phyloP scores from a whole-genome alignment of 1,140 invertebrate species.

The Drosophila neocordata region DNA sequence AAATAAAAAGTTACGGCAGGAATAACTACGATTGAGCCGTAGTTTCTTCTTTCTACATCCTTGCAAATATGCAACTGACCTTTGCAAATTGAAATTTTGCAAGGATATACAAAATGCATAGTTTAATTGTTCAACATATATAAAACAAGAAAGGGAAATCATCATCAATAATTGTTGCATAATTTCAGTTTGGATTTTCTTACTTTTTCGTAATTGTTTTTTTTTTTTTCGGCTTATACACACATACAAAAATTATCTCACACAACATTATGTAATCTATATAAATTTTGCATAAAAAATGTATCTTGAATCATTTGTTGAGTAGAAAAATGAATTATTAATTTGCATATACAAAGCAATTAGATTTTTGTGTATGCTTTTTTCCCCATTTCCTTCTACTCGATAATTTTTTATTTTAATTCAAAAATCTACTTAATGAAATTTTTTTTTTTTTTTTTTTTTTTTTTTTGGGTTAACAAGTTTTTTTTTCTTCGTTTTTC shows the following conservation, averaged over 20 bases:
- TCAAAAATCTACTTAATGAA: slow-evolving; percentile 78
- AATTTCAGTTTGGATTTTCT: background rate
- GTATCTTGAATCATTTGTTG: slow-evolving; percentile 14
- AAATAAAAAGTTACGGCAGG: background rate
- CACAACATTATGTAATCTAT: background rate
- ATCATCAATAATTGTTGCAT: background rate
- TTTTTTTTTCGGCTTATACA: background rate
- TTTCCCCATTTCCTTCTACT: slow-evolving; percentile 12
- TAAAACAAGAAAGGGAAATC: background rate
- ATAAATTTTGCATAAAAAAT: slow-evolving; percentile 7
- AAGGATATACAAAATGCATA: background rate
- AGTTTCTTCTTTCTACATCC: background rate
- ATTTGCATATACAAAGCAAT: slow-evolving; percentile 52
- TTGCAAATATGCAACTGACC: background rate
- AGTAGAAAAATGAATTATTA: slow-evolving; percentile 65
- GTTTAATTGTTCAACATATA: background rate
- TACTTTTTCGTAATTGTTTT: background rate
- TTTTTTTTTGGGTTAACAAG: slow-evolving; percentile 63
- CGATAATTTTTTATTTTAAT: slow-evolving; percentile 65
- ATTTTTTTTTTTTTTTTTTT: slow-evolving; percentile 49
- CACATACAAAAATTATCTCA: slow-evolving; percentile 5
- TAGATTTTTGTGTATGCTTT: slow-evolving; percentile 27
- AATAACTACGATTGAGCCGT: background rate
- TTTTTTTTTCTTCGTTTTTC: slow-evolving; percentile 58
- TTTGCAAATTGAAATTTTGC: background rate